Percentiles rank a stretch among this genome's conserved stretches.
These are phyloP conservation scores for Astatotilapia flaviijosephi DNA, from an alignment of 2,113 vertebrate species.

Conservation along the genomic window DNA sequence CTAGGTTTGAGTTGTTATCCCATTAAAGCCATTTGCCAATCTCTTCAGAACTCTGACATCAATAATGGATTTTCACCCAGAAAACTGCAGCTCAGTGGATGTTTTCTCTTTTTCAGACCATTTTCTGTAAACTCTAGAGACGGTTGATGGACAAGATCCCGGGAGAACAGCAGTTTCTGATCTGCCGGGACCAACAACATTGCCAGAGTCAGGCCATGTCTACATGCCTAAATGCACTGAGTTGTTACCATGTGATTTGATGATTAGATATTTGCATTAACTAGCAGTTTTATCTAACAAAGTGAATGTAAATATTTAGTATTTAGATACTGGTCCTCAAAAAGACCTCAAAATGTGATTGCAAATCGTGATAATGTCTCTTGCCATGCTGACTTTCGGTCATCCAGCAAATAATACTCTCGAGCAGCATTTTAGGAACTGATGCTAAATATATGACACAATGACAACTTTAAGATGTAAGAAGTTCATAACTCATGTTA, in stretches of 20 bases:
- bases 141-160: not conserved
- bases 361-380: not conserved
- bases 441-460: not conserved
- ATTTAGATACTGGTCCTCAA: not conserved
- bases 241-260: not conserved
- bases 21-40: not conserved
- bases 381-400: not conserved
- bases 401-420: not conserved
- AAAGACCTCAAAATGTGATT: not conserved
- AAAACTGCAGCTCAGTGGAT: not conserved
- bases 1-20: not conserved
- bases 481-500: not conserved
- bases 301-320: not conserved
- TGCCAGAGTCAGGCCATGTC: not conserved
- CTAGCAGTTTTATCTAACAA: not conserved
- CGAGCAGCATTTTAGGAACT: not conserved
- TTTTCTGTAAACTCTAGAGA: not conserved
- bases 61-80: not conserved
- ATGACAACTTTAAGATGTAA: not conserved
- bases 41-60: not conserved
- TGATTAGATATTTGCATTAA: not conserved
- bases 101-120: not conserved
- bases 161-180: not conserved
- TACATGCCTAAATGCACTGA: not conserved
- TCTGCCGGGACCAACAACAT: not conserved